Evolutionary conservation across 2,797 vertebrate species (phyloP).

Genomic region (Mycteria americana): DNA sequence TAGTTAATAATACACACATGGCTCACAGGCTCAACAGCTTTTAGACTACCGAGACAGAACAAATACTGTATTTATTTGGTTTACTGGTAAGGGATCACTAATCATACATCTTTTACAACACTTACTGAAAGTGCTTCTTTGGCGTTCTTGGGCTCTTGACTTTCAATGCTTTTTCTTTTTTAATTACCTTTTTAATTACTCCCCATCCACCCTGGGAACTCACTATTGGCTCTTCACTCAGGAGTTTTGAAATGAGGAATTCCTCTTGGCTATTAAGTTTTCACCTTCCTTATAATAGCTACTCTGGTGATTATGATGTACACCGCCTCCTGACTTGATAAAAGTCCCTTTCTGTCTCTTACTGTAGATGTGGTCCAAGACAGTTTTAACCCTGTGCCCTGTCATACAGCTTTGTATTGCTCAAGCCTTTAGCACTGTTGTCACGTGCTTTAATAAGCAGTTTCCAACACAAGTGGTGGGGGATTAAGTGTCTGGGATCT

Average conservation of each 20-base stretch:
- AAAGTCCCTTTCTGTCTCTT: neutral
- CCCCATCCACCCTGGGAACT: neutral
- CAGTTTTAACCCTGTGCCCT: neutral
- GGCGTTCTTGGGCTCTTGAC: neutral
- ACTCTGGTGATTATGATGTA: neutral
- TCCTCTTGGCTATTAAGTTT: neutral
- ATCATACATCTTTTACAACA: neutral
- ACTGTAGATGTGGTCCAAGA: neutral
- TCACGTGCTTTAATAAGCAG: neutral
- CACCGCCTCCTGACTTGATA: neutral
- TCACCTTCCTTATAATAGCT: neutral
- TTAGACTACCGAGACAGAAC: neutral
- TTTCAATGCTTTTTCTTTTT: neutral
- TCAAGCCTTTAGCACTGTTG: neutral
- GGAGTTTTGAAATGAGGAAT: neutral
- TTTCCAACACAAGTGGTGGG: neutral
- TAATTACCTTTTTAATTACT: neutral
- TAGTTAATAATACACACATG: neutral
- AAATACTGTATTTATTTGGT: slow-evolving; percentile 10
- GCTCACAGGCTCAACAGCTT: neutral
- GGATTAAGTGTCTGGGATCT: neutral
- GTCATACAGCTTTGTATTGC: neutral
- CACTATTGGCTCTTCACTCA: neutral
- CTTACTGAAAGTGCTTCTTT: slow-evolving; percentile 4
- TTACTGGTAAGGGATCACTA: neutral